These are phyloP conservation scores for Gephyroberyx darwinii DNA, from an alignment of 2,797 vertebrate species.

Conservation along the genomic window DNA sequence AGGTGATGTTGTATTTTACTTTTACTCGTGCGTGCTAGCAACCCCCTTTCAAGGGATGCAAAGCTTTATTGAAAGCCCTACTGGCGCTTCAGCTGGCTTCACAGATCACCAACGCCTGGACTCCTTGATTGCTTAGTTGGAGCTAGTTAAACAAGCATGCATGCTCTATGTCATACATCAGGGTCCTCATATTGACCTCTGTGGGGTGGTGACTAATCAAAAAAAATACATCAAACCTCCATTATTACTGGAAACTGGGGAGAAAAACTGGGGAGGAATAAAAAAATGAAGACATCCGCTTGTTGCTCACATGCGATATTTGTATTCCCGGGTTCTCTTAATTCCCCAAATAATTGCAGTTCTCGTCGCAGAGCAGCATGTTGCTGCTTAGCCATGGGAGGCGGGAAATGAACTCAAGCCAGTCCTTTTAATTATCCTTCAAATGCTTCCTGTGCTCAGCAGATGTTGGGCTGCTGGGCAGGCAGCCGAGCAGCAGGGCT, in stretches of 20 bases:
- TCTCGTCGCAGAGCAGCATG: constrained; percentile 73
- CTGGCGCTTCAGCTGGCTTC: constrained; percentile 54
- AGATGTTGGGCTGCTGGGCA: constrained; percentile 82
- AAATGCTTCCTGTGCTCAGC: constrained; percentile 80
- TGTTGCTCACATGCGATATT: constrained; percentile 66
- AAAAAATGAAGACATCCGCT: constrained; percentile 49
- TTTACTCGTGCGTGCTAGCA: constrained; percentile 48
- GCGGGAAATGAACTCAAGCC: constrained; percentile 81
- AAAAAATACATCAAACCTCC: constrained; percentile 19
- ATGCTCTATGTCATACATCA: constrained; percentile 35
- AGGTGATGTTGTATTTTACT: constrained; percentile 69
- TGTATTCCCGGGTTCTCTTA: constrained; percentile 54
- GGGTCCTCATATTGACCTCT: constrained; percentile 42
- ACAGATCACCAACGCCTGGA: constrained; percentile 34
- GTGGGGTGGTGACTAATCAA: constrained; percentile 45
- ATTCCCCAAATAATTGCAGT: constrained; percentile 76
- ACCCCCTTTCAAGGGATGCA: constrained; percentile 38
- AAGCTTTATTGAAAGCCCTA: constrained; percentile 55
- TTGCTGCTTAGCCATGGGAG: constrained; percentile 79
- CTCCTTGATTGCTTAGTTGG: constrained; percentile 48
- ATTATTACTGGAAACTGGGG: constrained; percentile 22
- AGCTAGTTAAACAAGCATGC: constrained; percentile 52
- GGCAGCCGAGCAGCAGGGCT: constrained; percentile 74
- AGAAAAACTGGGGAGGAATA: too few species aligned
- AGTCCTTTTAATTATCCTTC: constrained; percentile 83